phyloP scores from a whole-genome alignment of 2,888 invertebrate species.

The Epinotia demarniana region DNA sequence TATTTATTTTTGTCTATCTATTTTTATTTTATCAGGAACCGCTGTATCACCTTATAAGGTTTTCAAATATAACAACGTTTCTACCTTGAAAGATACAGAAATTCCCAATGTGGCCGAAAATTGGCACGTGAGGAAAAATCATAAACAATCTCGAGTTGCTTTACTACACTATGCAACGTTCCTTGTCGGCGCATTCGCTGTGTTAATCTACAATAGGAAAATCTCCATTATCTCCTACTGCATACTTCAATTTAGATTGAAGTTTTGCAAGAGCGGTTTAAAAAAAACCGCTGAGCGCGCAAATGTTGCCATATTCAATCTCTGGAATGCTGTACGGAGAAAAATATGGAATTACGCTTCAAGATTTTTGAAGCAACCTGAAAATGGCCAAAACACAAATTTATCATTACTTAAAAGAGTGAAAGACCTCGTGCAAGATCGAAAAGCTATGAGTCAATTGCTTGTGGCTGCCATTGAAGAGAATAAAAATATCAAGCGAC shows the following conservation, averaged over 20 bases:
- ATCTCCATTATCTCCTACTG: constrained; percentile 55
- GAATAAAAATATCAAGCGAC: constrained; percentile 69
- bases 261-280: constrained; percentile 47
- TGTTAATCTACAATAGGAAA: constrained; percentile 63
- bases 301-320: constrained; percentile 51
- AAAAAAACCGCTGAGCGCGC: constrained; percentile 52
- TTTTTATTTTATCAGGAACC: constrained; percentile 17
- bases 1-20: too few relatives aligned
- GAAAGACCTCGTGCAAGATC: constrained; percentile 64
- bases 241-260: constrained; percentile 48
- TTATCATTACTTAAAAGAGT: constrained; percentile 64
- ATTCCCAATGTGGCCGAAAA: constrained; percentile 13
- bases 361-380: constrained; percentile 15
- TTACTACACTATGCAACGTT: constrained; percentile 63
- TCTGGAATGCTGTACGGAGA: constrained; percentile 48
- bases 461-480: constrained; percentile 67
- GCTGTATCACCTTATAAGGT: constrained; percentile 8
- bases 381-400: constrained; percentile 53
- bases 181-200: constrained; percentile 62
- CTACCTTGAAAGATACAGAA: constrained; percentile 1
- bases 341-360: constrained; percentile 38
- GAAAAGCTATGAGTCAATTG: constrained; percentile 64
- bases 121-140: constrained; percentile 16
- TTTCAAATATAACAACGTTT: constrained; percentile 25
- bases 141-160: constrained; percentile 40